Base-by-base conservation (phyloP, 2,888 invertebrate genomes). In the Plagodis dolabraria region DNA sequence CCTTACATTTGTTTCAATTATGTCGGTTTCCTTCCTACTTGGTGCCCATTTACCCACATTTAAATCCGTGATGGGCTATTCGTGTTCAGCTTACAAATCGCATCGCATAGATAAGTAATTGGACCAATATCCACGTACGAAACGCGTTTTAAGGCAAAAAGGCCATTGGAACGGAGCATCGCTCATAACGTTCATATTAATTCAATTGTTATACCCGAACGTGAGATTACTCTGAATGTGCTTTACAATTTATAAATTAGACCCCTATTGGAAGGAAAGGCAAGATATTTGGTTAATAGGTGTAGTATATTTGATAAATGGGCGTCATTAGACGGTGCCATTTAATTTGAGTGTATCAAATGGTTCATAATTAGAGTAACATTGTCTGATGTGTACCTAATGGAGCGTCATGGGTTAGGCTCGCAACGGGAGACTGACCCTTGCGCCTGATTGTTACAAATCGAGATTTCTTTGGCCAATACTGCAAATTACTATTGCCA, bases 1-100 rank as follows among this genome's bases (percentile, higher is more conserved):
- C 89, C 87, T 72, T 77, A 80, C 92, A 92, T 92, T 92, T 89
- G 86, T 92, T 91, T 91, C 91, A 92, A 92, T 92, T 92, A 92
- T 87, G 80, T 78, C 75, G 77, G 81, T 80, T 86, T 90, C 86
- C 80, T 86, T 90, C 86, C 89, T 83, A 78, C 82, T 84, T 85
- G 78, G 82, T 80, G 76, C 77, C 76, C 78, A 75, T 79, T 82
- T 82, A 81, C 81, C 82, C 80, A 82, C 76, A 83, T 84, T 83
- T 76, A 80, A 82, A 80, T 76, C 72, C 75, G 71, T 74, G 79
- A 78, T 78, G 77, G 79, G 73, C 72, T 22, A 22, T 74, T 75
- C 89, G 89, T 89, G 90, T 77, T 77, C 71, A 56, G 87, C 82
- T 83, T 89, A 75, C 72, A 77, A 78, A 86, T 78, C 71, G 76